These are phyloP conservation scores for Desoria tigrina DNA, from an alignment of 2,888 invertebrate species.

Conservation along the genomic window DNA sequence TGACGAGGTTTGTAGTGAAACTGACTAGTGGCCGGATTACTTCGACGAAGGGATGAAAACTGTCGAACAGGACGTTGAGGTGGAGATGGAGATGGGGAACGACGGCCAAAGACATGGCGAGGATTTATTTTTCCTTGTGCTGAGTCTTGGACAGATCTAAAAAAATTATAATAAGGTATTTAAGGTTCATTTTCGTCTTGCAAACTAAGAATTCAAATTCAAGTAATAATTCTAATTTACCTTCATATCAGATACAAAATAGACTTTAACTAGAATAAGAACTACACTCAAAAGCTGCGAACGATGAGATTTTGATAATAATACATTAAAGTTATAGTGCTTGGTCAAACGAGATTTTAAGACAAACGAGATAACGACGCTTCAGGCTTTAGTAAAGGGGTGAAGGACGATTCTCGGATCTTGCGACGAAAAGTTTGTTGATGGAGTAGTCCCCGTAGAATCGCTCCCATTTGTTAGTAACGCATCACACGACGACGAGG, in stretches of 20 bases:
- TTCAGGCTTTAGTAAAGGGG: conserved; percentile 46
- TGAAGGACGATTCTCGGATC: conserved; percentile 47
- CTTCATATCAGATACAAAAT: too few species aligned
- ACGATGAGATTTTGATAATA: too few species aligned
- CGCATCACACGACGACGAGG: conserved; percentile 41
- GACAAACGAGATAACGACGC: conserved; percentile 5
- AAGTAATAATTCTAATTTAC: too few species aligned
- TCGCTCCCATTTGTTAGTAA: conserved; percentile 29
- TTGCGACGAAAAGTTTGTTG: conserved; percentile 34
- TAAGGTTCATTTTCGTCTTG: too few species aligned
- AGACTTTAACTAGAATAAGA: too few species aligned
- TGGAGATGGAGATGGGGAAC: conserved; percentile 1
- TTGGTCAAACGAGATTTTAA: background rate
- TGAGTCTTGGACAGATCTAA: background rate
- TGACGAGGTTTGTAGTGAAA: conserved; percentile 43
- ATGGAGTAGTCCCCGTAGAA: conserved; percentile 37
- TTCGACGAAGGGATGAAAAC: conserved; percentile 15
- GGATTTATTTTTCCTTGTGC: background rate
- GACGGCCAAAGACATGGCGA: background rate
- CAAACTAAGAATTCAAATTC: too few species aligned
- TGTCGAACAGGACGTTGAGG: conserved; percentile 13
- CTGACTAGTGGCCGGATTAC: conserved; percentile 8
- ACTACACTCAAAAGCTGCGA: too few species aligned
- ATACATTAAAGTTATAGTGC: background rate
- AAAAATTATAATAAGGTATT: too few species aligned